phyloP scores from a whole-genome alignment of 1,140 invertebrate species.

The Panagrolaimus sp. region DNA sequence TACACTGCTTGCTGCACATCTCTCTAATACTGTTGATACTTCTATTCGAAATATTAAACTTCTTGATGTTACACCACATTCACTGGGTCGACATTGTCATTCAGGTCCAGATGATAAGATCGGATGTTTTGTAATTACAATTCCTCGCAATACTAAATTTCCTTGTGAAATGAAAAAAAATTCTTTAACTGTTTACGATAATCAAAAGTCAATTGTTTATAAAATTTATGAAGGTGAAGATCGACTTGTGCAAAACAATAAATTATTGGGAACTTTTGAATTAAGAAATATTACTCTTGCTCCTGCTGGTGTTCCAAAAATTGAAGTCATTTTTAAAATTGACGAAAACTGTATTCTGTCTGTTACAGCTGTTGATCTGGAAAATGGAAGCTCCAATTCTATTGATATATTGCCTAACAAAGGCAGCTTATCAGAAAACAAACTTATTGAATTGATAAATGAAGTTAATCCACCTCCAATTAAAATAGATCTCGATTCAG shows the following conservation, averaged over 20 bases:
- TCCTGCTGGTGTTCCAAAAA: not conserved
- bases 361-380: not conserved
- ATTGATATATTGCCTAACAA: too few species aligned
- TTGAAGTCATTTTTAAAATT: not conserved
- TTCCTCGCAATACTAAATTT: constrained; percentile 55
- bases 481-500: too few species aligned
- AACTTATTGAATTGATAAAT: too few species aligned
- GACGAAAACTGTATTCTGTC: not conserved
- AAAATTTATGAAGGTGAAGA: constrained; percentile 8
- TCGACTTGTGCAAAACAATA: not conserved
- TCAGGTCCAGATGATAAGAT: not conserved
- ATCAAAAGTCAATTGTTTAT: not conserved
- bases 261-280: not conserved
- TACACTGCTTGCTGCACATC: constrained; percentile 69
- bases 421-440: too few species aligned
- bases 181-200: not conserved
- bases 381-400: too few species aligned
- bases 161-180: not conserved
- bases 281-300: not conserved
- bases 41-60: not conserved
- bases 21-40: constrained; percentile 81
- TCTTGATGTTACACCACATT: not conserved
- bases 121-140: not conserved
- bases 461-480: too few species aligned
- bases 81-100: not conserved